Percentiles rank a stretch among this genome's conserved stretches.
Conservation (phyloP, 2,888 invertebrate species). For the Megastigmus dorsalis region DNA sequence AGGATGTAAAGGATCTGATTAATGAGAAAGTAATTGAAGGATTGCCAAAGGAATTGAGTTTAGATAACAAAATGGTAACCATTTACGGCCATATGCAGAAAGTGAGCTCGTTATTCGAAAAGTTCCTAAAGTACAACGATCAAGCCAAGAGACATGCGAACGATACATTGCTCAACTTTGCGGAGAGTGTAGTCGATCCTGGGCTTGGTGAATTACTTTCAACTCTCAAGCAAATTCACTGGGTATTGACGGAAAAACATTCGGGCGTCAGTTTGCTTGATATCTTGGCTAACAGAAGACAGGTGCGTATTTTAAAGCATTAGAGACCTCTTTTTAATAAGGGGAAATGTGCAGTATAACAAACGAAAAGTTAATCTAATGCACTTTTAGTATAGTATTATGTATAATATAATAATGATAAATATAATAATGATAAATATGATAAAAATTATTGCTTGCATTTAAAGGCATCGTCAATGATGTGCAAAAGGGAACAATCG, state of each 20-base stretch:
- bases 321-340: no score
- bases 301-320: slow-evolving; percentile 14
- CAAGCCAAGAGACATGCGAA: background rate
- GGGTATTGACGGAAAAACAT: background rate
- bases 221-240: background rate
- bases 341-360: no score
- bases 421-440: background rate
- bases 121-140: background rate
- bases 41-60: background rate
- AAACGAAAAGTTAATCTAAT: no score
- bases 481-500: background rate
- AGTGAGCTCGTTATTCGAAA: background rate
- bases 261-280: background rate
- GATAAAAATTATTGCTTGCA: background rate
- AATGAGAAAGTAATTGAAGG: background rate
- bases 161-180: background rate
- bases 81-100: background rate
- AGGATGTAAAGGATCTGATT: background rate
- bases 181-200: background rate
- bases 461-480: background rate
- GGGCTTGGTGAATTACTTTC: background rate
- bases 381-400: no score
- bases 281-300: background rate
- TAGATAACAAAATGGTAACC: background rate
- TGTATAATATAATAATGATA: no score